phyloP scores from a whole-genome alignment of 2,888 invertebrate species.

The Ophioninae sp. region DNA sequence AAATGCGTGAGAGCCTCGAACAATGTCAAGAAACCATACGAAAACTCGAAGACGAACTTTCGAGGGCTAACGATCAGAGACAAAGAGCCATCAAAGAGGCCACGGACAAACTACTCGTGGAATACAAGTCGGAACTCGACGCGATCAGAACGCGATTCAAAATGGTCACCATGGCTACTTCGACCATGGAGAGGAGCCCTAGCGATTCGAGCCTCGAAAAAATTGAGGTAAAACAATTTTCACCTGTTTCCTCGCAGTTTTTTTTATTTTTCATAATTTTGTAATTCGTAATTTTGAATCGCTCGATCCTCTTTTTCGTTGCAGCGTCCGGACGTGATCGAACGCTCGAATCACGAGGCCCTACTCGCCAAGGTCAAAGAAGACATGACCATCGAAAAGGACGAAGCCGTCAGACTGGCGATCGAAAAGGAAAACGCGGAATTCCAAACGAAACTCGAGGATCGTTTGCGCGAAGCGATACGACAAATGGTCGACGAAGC shows the following conservation, averaged over 20 bases:
- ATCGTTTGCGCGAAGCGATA: constrained; percentile 81
- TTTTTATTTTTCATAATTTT: not conserved
- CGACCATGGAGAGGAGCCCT: constrained; percentile 88
- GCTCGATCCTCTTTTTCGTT: not conserved
- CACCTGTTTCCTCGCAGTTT: not conserved
- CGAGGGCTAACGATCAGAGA: constrained; percentile 80
- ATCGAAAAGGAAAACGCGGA: constrained; percentile 84
- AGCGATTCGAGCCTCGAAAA: constrained; percentile 90
- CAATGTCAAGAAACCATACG: constrained; percentile 71
- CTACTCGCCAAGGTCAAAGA: constrained; percentile 87
- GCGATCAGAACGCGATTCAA: constrained; percentile 83
- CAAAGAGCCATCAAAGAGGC: constrained; percentile 86
- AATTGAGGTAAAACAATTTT: constrained; percentile 82
- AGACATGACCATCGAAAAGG: constrained; percentile 85
- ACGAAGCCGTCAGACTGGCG: constrained; percentile 82
- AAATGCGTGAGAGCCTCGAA: constrained; percentile 68
- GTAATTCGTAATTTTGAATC: not conserved
- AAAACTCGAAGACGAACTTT: constrained; percentile 70
- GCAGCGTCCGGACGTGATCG: constrained; percentile 84
- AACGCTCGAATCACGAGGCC: constrained; percentile 85
- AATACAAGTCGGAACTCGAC: constrained; percentile 90
- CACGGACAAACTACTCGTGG: constrained; percentile 86
- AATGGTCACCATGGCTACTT: constrained; percentile 85
- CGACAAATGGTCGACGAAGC: constrained; percentile 81
- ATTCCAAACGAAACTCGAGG: constrained; percentile 80